phyloP scores from a whole-genome alignment of 2,113 vertebrate genomes.

The Rhineura floridana region DNA sequence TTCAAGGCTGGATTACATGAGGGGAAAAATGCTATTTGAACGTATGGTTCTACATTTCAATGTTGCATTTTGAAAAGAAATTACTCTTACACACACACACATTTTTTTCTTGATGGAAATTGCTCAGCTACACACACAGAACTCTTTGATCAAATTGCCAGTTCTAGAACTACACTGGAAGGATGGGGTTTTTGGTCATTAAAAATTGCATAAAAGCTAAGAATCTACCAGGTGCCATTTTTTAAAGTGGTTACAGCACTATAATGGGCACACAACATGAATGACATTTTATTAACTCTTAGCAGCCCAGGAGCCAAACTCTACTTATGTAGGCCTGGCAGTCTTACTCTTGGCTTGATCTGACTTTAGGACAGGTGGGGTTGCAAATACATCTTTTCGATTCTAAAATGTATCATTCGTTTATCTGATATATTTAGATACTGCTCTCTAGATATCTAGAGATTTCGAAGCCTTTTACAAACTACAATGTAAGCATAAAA shows the following conservation, averaged over 20 bases:
- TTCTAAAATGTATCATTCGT: slow-evolving; percentile 10
- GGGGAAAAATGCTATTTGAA: background rate
- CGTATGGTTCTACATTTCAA: background rate
- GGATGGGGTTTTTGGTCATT: background rate
- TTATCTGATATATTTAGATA: background rate
- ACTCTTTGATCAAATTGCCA: background rate
- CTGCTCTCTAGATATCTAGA: background rate
- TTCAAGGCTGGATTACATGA: background rate
- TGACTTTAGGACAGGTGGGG: background rate
- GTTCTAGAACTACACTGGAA: background rate
- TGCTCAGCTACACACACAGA: background rate
- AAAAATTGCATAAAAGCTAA: background rate
- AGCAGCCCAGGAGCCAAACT: background rate
- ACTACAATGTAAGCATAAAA: background rate
- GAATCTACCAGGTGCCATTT: background rate
- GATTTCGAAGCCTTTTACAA: background rate
- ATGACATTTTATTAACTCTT: background rate
- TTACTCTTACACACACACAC: background rate
- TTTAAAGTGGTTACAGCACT: background rate
- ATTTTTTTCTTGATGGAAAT: background rate
- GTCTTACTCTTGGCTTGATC: background rate
- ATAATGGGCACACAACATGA: background rate
- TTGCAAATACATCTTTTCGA: slow-evolving; percentile 23
- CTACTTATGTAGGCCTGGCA: background rate
- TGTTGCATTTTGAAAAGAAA: background rate